A percentile compares a stretch with the other conserved stretches of the same genome.
Conservation (phyloP, 2,797 vertebrate species). For the Melanotaenia nigrans region DNA sequence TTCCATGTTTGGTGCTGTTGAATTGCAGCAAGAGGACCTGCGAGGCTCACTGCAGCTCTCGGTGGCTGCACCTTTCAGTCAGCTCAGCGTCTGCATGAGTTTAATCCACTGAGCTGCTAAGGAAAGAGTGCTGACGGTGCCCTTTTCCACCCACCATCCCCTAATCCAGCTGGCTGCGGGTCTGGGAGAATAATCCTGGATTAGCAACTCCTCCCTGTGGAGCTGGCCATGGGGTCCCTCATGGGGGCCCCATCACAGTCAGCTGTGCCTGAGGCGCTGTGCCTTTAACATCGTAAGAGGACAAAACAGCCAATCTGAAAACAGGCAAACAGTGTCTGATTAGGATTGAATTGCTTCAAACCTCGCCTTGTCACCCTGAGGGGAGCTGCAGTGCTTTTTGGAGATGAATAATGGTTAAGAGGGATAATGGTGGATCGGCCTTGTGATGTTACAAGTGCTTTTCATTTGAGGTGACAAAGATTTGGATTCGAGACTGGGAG, state of each 20-base stretch:
- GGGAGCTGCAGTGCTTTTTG: conserved; percentile 63
- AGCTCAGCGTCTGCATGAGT: conserved; percentile 44
- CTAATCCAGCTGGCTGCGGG: conserved; percentile 78
- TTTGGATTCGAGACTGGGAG: conserved; percentile 45
- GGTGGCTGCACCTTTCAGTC: conserved; percentile 60
- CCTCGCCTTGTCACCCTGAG: conserved; percentile 68
- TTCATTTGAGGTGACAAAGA: conserved; percentile 65
- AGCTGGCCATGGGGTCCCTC: conserved; percentile 60
- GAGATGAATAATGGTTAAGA: conserved; percentile 71
- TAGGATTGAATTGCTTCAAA: conserved; percentile 69
- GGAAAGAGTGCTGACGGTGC: conserved; percentile 77
- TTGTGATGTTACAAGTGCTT: conserved; percentile 68
- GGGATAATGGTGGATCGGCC: conserved; percentile 65
- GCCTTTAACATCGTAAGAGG: conserved; percentile 55
- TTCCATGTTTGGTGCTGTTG: conserved; percentile 77
- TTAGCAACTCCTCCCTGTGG: conserved; percentile 74
- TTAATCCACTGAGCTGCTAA: conserved; percentile 79
- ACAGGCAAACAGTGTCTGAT: conserved; percentile 73
- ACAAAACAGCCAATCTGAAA: conserved; percentile 61
- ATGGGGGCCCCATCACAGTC: conserved; percentile 55
- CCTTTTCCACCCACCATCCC: conserved; percentile 71
- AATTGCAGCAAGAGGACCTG: conserved; percentile 55
- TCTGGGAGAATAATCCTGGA: conserved; percentile 80
- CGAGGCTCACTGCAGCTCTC: conserved; percentile 39
- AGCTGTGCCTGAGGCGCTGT: conserved; percentile 73